Conservation (phyloP, 1,140 invertebrate genomes). For the Magallana gigas region DNA sequence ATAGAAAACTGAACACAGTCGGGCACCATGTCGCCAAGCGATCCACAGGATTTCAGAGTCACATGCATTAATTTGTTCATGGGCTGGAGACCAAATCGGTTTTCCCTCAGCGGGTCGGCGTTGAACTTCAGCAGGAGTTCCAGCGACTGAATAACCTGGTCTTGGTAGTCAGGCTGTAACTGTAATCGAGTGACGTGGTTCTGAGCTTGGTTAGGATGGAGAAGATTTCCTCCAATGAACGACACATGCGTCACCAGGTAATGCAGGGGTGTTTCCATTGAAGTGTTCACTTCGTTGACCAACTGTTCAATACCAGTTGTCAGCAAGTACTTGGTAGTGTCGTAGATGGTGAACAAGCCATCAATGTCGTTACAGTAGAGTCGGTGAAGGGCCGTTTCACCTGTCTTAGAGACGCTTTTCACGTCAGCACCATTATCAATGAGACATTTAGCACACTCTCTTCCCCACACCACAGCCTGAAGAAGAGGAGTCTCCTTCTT, state of each 20-base stretch:
- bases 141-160: slow-evolving; percentile 71
- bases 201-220: slow-evolving; percentile 57
- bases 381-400: slow-evolving; percentile 75
- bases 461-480: slow-evolving; percentile 74
- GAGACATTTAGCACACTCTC: slow-evolving; percentile 69
- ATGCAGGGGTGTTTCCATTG: slow-evolving; percentile 75
- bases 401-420: slow-evolving; percentile 62
- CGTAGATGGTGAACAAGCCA: slow-evolving; percentile 72
- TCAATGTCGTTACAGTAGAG: slow-evolving; percentile 74
- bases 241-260: slow-evolving; percentile 74
- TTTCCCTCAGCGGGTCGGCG: slow-evolving; percentile 70
- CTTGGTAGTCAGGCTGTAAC: slow-evolving; percentile 72
- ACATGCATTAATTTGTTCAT: slow-evolving; percentile 74
- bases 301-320: slow-evolving; percentile 76
- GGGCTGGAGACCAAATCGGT: slow-evolving; percentile 67
- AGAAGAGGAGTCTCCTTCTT: slow-evolving; percentile 73
- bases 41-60: slow-evolving; percentile 66
- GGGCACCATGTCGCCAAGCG: slow-evolving; percentile 44
- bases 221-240: slow-evolving; percentile 70
- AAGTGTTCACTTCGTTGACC: slow-evolving; percentile 68
- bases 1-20: slow-evolving; percentile 67
- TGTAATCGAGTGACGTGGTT: slow-evolving; percentile 51
- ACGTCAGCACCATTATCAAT: slow-evolving; percentile 73
- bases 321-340: slow-evolving; percentile 75
- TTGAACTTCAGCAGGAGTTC: slow-evolving; percentile 72